phyloP scores from a whole-genome alignment of 2,888 invertebrate species.

The Ormyrus labotus region DNA sequence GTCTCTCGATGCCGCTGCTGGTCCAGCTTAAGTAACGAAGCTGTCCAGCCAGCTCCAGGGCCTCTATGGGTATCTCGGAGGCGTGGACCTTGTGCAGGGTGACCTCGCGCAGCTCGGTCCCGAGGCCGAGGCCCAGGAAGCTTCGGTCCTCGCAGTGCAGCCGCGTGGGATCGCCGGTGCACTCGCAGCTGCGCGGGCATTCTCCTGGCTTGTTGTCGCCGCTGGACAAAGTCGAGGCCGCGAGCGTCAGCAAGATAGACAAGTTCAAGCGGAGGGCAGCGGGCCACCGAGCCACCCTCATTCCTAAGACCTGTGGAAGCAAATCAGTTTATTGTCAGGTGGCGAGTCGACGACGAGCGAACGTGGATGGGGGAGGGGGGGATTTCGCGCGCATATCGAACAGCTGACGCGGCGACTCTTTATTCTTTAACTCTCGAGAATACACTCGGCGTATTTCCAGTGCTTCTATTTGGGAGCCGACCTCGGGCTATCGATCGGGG shows the following conservation, averaged over 20 bases:
- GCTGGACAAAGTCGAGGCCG: constrained; percentile 41
- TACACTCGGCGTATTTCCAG: no score
- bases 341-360: no score
- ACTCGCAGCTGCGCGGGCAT: constrained; percentile 73
- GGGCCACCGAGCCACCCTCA: constrained; percentile 65
- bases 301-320: constrained; percentile 67
- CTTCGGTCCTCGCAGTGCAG: constrained; percentile 67
- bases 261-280: constrained; percentile 60
- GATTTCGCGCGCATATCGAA: no score
- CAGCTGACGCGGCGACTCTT: no score
- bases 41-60: constrained; percentile 65
- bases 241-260: constrained; percentile 56
- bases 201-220: constrained; percentile 16
- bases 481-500: no score
- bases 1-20: constrained; percentile 77
- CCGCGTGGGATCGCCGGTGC: constrained; percentile 70
- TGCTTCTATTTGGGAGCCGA: no score
- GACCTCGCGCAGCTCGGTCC: constrained; percentile 63
- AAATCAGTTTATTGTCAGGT: neutral
- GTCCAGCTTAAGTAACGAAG: constrained; percentile 79
- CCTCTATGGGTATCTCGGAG: constrained; percentile 58
- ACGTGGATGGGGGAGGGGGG: no score
- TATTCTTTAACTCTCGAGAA: no score
- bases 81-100: constrained; percentile 25
- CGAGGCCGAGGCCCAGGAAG: constrained; percentile 43